Percentiles rank a stretch among this genome's conserved stretches.
These are phyloP conservation scores for Papilio polyxenes DNA, from an alignment of 1,140 invertebrate genomes.

Conservation along the genomic window DNA sequence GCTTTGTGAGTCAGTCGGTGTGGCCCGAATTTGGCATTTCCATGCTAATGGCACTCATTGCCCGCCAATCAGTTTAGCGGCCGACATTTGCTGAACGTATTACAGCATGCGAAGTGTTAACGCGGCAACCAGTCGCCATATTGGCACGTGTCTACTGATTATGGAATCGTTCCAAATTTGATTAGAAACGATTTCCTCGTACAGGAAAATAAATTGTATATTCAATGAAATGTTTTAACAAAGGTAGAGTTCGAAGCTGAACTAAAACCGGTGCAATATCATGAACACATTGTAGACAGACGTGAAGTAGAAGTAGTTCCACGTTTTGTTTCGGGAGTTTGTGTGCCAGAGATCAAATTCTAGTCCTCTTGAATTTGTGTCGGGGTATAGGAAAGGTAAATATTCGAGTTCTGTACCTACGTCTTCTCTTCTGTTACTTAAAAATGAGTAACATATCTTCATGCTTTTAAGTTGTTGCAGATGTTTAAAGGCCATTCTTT, in stretches of 20 bases:
- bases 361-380: too few species aligned
- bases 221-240: too few species aligned
- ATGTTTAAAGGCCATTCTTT: too few species aligned
- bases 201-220: not conserved
- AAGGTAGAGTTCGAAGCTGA: not conserved
- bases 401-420: too few species aligned
- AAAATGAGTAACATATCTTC: too few species aligned
- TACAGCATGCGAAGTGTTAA: conserved; percentile 51
- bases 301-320: too few species aligned
- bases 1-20: conserved; percentile 63
- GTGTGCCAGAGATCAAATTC: too few species aligned
- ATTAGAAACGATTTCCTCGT: conserved; percentile 22
- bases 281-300: too few species aligned
- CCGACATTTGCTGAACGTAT: conserved; percentile 62
- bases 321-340: too few species aligned
- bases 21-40: conserved; percentile 64
- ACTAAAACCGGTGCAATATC: not conserved
- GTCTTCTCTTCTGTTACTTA: too few species aligned
- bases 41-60: conserved; percentile 71
- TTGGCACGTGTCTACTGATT: conserved; percentile 59
- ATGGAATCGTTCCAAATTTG: conserved; percentile 55
- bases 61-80: conserved; percentile 71
- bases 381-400: too few species aligned
- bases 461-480: too few species aligned
- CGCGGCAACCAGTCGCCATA: conserved; percentile 48